These are phyloP conservation scores for Psococerastis gibbosa DNA, from an alignment of 2,888 invertebrate genomes.

Conservation along the genomic window DNA sequence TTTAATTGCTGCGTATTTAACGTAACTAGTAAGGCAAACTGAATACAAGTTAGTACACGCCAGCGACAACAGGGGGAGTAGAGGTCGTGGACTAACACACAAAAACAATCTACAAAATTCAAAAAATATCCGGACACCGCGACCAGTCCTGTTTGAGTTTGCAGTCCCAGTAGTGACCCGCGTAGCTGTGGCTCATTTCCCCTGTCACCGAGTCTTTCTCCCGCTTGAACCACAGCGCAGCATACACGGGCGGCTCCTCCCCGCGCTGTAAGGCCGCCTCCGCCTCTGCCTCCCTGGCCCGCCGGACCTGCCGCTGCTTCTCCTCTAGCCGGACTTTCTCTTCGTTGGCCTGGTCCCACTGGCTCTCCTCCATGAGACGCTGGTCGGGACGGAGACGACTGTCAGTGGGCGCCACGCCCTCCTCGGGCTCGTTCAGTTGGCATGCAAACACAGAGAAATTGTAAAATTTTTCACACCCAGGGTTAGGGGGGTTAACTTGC, in stretches of 20 bases:
- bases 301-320: slow-evolving; percentile 71
- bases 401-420: slow-evolving; percentile 87
- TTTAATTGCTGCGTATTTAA: too few species aligned
- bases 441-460: slow-evolving; percentile 89
- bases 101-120: too few species aligned
- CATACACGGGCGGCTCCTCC: slow-evolving; percentile 48
- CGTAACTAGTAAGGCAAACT: too few species aligned
- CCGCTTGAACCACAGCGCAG: slow-evolving; percentile 81
- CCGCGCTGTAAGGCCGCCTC: slow-evolving; percentile 31
- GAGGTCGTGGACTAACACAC: too few species aligned
- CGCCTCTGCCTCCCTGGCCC: slow-evolving; percentile 56
- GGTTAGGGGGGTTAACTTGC: slow-evolving; percentile 46
- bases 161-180: slow-evolving; percentile 80
- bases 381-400: slow-evolving; percentile 87
- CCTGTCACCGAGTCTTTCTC: slow-evolving; percentile 44
- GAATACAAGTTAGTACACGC: too few species aligned
- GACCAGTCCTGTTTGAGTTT: slow-evolving; percentile 80
- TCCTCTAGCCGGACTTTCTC: slow-evolving; percentile 82
- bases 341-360: slow-evolving; percentile 77
- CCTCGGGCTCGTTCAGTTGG: slow-evolving; percentile 90
- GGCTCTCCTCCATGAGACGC: slow-evolving; percentile 87
- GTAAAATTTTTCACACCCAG: slow-evolving; percentile 59
- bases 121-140: slow-evolving; percentile 81
- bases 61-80: too few species aligned
- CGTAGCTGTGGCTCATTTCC: slow-evolving; percentile 56